Percentiles rank a stretch among this genome's conserved stretches.
Evolutionary conservation across 1,140 invertebrate species (phyloP).

Genomic region (Monomorium pharaonis): DNA sequence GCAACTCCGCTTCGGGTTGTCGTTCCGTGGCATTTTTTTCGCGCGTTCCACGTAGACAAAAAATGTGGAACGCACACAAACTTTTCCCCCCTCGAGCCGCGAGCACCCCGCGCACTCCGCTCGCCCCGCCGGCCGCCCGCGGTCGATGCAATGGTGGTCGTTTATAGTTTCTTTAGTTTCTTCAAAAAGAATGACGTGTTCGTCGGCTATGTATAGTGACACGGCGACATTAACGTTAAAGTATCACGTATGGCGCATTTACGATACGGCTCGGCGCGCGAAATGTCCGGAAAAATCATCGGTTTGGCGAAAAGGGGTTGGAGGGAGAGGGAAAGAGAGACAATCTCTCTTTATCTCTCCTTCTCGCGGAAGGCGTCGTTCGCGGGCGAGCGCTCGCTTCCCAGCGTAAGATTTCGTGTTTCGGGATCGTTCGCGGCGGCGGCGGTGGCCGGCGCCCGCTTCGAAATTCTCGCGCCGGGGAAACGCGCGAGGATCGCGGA

Average conservation of each 20-base stretch:
- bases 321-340: not conserved
- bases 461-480: not conserved
- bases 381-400: no score
- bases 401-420: not conserved
- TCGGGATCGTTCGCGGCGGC: not conserved
- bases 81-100: conserved; percentile 24
- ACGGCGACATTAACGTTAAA: conserved; percentile 71
- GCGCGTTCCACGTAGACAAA: conserved; percentile 51
- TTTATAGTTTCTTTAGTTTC: conserved; percentile 79
- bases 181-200: conserved; percentile 84
- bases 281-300: conserved; percentile 38
- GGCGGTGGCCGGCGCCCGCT: no score
- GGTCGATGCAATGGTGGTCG: conserved; percentile 65
- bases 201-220: conserved; percentile 81
- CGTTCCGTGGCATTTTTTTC: conserved; percentile 41
- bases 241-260: conserved; percentile 66
- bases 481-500: conserved; percentile 13
- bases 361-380: no score
- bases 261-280: conserved; percentile 7
- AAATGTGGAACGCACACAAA: conserved; percentile 68
- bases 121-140: not conserved
- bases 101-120: not conserved
- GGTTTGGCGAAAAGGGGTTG: not conserved
- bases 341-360: no score
- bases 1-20: not conserved